phyloP scores from a whole-genome alignment of 2,113 vertebrate species.

The Trogon melanurus region DNA sequence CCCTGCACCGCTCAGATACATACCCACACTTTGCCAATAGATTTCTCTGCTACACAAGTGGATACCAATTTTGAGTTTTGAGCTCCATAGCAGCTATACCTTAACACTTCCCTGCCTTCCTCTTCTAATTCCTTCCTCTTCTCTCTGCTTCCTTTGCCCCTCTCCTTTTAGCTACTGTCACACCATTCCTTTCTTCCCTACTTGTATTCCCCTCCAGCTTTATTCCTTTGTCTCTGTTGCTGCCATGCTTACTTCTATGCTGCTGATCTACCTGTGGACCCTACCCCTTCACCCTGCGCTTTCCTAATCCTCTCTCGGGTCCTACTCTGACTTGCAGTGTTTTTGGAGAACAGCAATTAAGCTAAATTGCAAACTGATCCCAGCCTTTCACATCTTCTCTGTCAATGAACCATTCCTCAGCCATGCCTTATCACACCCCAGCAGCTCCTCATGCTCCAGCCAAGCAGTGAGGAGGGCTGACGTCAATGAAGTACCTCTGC shows the following conservation, averaged over 20 bases:
- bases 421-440: not conserved
- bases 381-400: not conserved
- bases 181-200: not conserved
- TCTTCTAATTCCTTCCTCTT: not conserved
- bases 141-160: not conserved
- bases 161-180: not conserved
- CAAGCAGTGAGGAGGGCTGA: not conserved
- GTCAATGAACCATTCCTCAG: accelerated
- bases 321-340: not conserved
- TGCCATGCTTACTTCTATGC: not conserved
- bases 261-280: not conserved
- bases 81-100: not conserved
- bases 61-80: not conserved
- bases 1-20: not conserved
- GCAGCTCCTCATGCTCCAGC: not conserved
- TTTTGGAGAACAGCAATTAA: no score
- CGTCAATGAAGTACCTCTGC: not conserved
- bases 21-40: not conserved
- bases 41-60: not conserved
- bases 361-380: not conserved
- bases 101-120: not conserved
- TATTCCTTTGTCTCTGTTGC: not conserved
- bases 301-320: not conserved
- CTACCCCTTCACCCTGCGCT: not conserved
- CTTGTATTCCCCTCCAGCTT: not conserved